Base-by-base conservation (phyloP, 2,888 invertebrate genomes). In the Lucinisca nassula region DNA sequence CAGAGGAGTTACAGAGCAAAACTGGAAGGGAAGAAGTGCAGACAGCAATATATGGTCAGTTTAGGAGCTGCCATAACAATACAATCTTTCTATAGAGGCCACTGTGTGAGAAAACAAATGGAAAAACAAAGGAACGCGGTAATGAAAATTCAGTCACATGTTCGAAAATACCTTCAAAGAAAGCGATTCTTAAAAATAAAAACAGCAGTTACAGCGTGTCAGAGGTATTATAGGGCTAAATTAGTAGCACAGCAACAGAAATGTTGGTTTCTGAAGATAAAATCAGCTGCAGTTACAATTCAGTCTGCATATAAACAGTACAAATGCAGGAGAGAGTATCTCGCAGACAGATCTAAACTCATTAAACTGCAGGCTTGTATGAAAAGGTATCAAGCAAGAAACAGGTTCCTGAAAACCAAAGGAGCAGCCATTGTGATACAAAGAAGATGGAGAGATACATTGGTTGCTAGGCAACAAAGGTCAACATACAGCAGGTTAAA, bases 31-130 rank as follows among this genome's bases (percentile, higher is more conserved):
- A 21, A 84, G 74, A 78, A 38, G 74, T 21, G 32, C 17, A 3
- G 67, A 35, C 67, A 30, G 30, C 67, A 67, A 17, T 67, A 67
- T 67, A 8, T 67, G 67, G 35, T 67, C 32, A 35, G 17, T 17
- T 67, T 32, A 21, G 67, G 67, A 35, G 93, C 94, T 55, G 92
- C 91, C 17, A 80, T 93, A 10, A 91, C 83, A 0, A 88, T 95
- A 2, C 95, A 95, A 79, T 75, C 92, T 24, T 72, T 70, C 2
- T 92, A 86, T 78, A 91, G 93, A 70, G 91, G 91, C n/a, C 80
- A 74, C 76, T 72, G 61, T 27, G 73, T 76, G 24, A 79, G 79
- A 32, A 84, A 82, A 82, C 61, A 85, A 14, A 40, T 67, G 1
- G 35, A 32, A 67, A 6, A 35, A 17, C 32, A 67, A 21, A 10